Evolutionary conservation across 2,113 vertebrate genomes (phyloP).

Genomic region (Thunnus thynnus): DNA sequence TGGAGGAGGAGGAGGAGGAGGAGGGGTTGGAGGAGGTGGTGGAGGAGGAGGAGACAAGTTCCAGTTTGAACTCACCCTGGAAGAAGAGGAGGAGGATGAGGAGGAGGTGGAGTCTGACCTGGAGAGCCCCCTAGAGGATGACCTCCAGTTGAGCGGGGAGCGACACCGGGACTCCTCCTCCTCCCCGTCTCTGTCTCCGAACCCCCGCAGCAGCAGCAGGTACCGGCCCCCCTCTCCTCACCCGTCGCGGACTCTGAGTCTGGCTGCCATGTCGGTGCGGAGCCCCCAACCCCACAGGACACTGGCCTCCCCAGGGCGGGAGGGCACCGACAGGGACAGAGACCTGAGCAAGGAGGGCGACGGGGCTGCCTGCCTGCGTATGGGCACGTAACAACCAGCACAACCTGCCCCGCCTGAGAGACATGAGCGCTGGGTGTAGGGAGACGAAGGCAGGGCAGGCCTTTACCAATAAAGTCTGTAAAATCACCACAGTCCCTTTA

Average conservation of each 20-base stretch:
- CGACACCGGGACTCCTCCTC: slow-evolving; percentile 61
- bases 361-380: slow-evolving; percentile 56
- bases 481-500: slow-evolving; percentile 82
- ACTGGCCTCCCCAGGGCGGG: slow-evolving; percentile 50
- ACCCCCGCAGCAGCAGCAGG: slow-evolving; percentile 59
- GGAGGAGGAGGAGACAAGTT: slow-evolving; percentile 85
- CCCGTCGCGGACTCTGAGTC: slow-evolving; percentile 53
- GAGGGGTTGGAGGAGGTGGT: slow-evolving; percentile 60
- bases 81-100: slow-evolving; percentile 86
- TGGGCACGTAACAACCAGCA: slow-evolving; percentile 78
- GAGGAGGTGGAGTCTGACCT: slow-evolving; percentile 81
- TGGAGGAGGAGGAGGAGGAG: slow-evolving; percentile 48
- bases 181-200: slow-evolving; percentile 62
- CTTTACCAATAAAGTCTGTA: slow-evolving; percentile 73
- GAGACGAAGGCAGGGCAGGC: slow-evolving; percentile 60
- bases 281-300: slow-evolving; percentile 66
- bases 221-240: slow-evolving; percentile 72
- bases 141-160: slow-evolving; percentile 57
- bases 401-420: slow-evolving; percentile 62
- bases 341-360: slow-evolving; percentile 71
- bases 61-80: slow-evolving; percentile 90
- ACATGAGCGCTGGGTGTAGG: slow-evolving; percentile 26
- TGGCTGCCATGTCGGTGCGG: slow-evolving; percentile 68
- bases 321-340: slow-evolving; percentile 45
- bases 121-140: slow-evolving; percentile 84